Evolutionary conservation across 2,797 vertebrate species (phyloP).

Genomic region (Esox masquinongy): DNA sequence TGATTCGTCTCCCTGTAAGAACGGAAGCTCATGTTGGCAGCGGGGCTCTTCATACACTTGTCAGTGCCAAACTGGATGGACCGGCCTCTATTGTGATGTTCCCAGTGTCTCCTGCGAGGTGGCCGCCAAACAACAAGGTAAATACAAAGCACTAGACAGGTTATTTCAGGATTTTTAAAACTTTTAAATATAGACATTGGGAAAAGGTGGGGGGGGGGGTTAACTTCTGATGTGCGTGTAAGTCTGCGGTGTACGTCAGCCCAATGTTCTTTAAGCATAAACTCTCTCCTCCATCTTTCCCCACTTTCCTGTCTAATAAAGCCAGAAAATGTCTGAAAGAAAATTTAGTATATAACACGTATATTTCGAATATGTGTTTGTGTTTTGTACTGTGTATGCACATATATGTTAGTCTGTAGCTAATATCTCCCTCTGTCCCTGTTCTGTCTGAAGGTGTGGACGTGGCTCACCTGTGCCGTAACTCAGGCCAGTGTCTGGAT

Average conservation of each 20-base stretch:
- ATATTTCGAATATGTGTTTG: not conserved
- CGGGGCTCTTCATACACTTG: constrained; percentile 89
- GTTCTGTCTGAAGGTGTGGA: constrained; percentile 81
- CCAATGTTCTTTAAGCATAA: too few species aligned
- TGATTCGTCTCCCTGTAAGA: constrained; percentile 94
- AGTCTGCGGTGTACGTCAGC: too few species aligned
- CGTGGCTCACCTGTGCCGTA: constrained; percentile 84
- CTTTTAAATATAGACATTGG: too few species aligned
- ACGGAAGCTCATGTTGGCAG: constrained; percentile 93
- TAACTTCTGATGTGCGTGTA: too few species aligned
- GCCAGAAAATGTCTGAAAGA: too few species aligned
- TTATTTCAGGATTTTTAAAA: too few species aligned
- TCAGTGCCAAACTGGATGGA: constrained; percentile 93
- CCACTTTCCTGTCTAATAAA: too few species aligned
- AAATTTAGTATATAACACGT: too few species aligned
- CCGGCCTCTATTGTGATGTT: constrained; percentile 92
- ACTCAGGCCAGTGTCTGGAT: constrained; percentile 90
- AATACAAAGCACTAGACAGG: not conserved
- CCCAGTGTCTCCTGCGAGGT: constrained; percentile 96
- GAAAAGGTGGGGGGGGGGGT: too few species aligned
- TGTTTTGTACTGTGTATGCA: not conserved
- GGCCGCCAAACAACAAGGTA: constrained; percentile 91
- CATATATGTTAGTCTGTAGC: not conserved
- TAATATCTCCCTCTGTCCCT: not conserved
- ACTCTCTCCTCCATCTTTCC: too few species aligned